These are phyloP conservation scores for Bombus affinis DNA, from an alignment of 1,140 invertebrate genomes.

Conservation along the genomic window DNA sequence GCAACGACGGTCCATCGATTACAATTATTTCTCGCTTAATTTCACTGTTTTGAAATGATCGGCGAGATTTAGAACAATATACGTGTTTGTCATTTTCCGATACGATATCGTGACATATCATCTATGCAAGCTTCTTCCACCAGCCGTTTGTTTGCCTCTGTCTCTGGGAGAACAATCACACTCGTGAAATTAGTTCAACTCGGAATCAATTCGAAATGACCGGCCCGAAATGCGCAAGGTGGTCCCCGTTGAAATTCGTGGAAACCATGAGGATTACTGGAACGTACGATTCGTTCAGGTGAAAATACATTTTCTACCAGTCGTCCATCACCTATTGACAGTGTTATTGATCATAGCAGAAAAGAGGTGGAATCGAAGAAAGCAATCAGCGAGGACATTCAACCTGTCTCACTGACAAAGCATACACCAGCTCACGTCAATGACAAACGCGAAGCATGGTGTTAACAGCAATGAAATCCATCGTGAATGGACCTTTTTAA, in stretches of 20 bases:
- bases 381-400: slow-evolving; percentile 63
- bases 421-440: slow-evolving; percentile 42
- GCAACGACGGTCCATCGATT: not conserved
- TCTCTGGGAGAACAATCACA: not conserved
- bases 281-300: not conserved
- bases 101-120: not conserved
- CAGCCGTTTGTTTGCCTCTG: not conserved
- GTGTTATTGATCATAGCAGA: slow-evolving; percentile 61
- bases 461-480: slow-evolving; percentile 62
- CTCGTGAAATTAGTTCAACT: slow-evolving; percentile 9
- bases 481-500: slow-evolving; percentile 26
- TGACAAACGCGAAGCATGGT: slow-evolving; percentile 46
- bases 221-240: not conserved
- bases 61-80: not conserved
- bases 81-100: not conserved
- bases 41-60: slow-evolving; percentile 25
- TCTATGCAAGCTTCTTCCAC: not conserved
- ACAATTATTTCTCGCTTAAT: slow-evolving; percentile 41
- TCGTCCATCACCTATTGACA: slow-evolving; percentile 62
- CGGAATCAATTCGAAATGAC: slow-evolving; percentile 4
- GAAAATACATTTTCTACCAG: slow-evolving; percentile 21
- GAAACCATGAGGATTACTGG: not conserved
- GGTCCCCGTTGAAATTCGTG: not conserved
- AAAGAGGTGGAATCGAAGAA: slow-evolving; percentile 47
- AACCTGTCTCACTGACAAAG: slow-evolving; percentile 54